Percentiles rank a stretch among this genome's conserved stretches.
Evolutionary conservation across 1,140 invertebrate species (phyloP).

Genomic region (Philopotamus ludificatus): DNA sequence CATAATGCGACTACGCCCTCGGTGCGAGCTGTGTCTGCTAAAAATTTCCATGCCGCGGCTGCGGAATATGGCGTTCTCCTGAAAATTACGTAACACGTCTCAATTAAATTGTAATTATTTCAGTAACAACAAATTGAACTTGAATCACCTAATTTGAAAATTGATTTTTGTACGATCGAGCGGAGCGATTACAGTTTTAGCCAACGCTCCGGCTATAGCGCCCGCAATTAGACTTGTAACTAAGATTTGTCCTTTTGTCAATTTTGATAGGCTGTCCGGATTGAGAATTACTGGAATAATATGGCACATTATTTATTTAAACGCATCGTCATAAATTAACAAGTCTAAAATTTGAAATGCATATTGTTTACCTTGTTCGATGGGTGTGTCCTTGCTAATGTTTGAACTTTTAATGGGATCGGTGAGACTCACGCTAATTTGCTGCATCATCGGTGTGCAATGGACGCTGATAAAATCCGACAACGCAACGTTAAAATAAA

Average conservation of each 20-base stretch:
- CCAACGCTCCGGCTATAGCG: conserved; percentile 87
- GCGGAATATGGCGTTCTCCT: conserved; percentile 77
- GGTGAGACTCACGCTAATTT: background rate
- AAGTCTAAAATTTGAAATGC: no score
- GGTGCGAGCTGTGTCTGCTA: conserved; percentile 66
- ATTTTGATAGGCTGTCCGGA: background rate
- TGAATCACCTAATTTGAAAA: conserved; percentile 79
- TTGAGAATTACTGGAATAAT: background rate
- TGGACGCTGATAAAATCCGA: no score
- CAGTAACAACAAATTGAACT: background rate
- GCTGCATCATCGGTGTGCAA: conserved; percentile 14
- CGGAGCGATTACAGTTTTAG: conserved; percentile 95
- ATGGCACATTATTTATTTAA: no score
- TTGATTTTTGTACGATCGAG: conserved; percentile 97
- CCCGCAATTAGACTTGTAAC: conserved; percentile 75
- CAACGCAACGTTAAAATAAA: no score
- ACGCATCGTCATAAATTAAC: no score
- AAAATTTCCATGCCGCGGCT: conserved; percentile 73
- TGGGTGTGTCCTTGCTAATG: no score
- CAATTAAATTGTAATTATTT: background rate
- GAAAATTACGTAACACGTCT: conserved; percentile 17
- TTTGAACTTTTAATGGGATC: background rate
- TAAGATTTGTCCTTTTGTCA: conserved; percentile 48
- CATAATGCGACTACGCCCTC: conserved; percentile 85
- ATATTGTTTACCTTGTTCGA: conserved; percentile 8